Evolutionary conservation across 1,140 invertebrate genomes (phyloP), one percentile per base, ranked within the genome.

Genomic region (Drosophila serrata): DNA sequence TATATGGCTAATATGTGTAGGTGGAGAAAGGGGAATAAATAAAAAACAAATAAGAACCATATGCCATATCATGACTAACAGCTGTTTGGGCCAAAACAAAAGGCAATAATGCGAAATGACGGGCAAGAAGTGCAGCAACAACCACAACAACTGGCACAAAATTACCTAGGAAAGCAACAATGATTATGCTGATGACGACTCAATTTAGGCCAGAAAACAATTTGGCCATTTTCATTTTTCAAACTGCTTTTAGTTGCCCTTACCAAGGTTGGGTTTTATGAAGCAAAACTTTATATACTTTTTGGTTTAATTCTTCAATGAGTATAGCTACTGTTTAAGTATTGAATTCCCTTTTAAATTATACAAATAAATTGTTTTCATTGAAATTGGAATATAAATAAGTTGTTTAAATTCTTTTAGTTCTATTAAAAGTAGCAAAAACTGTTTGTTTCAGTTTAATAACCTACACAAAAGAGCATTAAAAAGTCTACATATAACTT

Each of bases 51-150:
- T 68, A 58, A 37, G 35, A 68, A 55, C 33, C 62, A 68, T 51
- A 48, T 68, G 62, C 48, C 39, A 60, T 82, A 51, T 87, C 67
- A 88, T 87, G 80, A 70, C 84, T 56, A 84, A 63, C 84, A 80
- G 84, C 84, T 87, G 84, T 87, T 87, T 70, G 72, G 64, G 63
- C 63, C 59, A 48, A 74, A 88, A 82, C 81, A 82, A 87, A 79
- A 82, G 74, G 76, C 70, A 51, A 67, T 65, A 65, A 82, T 69
- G 69, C 60, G 22, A 74, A 85, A 85, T 74, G 77, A 78, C 81
- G 75, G 81, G 31, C 59, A 76, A 55, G n/a, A 67, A 60, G 29
- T 69, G 69, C 57, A 73, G 24, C 19, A 51, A 77, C 31, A 65
- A 75, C 48, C 62, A 43, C 33, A 57, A 73, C 37, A 55, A 76